Percentiles rank a stretch among this genome's conserved stretches.
phyloP scores from a whole-genome alignment of 2,797 vertebrate species.

The Pelochelys cantorii region DNA sequence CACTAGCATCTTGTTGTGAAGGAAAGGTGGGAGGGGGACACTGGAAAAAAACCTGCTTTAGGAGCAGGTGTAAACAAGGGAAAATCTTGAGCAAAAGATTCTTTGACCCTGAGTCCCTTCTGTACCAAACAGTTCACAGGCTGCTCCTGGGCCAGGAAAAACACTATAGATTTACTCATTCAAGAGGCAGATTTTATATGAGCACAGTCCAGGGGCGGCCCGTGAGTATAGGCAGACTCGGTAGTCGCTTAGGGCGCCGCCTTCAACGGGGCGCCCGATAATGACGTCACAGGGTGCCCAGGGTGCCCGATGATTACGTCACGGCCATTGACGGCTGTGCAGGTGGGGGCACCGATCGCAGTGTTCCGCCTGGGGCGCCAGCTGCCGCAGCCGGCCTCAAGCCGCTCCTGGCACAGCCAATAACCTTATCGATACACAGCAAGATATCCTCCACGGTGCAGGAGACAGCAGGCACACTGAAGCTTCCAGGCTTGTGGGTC shows the following conservation, averaged over 20 bases:
- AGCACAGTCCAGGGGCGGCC: no score
- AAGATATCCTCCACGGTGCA: background rate
- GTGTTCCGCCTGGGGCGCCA: no score
- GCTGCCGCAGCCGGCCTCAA: no score
- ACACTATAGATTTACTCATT: background rate
- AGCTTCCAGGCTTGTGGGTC: background rate
- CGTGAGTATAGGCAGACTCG: no score
- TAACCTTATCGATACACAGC: background rate
- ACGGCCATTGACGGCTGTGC: no score
- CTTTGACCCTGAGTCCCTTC: background rate
- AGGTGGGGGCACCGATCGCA: no score
- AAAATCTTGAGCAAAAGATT: background rate
- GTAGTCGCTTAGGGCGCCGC: no score
- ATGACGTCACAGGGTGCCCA: no score
- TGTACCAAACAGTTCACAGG: background rate
- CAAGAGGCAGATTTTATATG: background rate
- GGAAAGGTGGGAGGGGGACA: background rate
- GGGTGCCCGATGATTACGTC: no score
- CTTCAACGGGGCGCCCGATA: no score
- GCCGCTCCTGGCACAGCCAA: no score
- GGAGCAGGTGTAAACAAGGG: background rate
- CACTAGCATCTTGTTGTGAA: background rate
- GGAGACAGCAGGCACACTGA: background rate
- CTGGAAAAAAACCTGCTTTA: background rate
- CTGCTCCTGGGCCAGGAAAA: background rate